Evolutionary conservation across 1,140 invertebrate species (phyloP).

Genomic region (Patella vulgata): DNA sequence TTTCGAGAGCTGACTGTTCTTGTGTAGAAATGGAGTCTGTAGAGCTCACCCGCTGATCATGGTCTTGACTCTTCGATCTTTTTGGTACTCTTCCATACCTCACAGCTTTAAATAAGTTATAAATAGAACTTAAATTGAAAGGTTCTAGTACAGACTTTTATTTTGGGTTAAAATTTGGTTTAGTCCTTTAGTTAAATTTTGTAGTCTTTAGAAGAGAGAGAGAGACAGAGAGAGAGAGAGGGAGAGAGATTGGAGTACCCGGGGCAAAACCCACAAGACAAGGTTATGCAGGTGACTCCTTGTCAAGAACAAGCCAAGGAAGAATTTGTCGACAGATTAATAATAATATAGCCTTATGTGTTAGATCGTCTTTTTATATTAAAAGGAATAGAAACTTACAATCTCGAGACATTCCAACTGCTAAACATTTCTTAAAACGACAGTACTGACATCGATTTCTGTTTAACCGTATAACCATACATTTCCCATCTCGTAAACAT

Average conservation of each 20-base stretch:
- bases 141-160: too few species aligned
- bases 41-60: constrained; percentile 62
- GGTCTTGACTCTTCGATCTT: constrained; percentile 82
- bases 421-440: constrained; percentile 97
- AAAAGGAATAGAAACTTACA: constrained; percentile 67
- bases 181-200: too few species aligned
- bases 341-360: too few species aligned
- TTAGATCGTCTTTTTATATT: too few species aligned
- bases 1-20: constrained; percentile 61
- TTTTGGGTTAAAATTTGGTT: too few species aligned
- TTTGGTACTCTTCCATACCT: constrained; percentile 96
- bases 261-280: background rate
- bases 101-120: constrained; percentile 77
- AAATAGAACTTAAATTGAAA: too few species aligned
- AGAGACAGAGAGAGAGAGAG: too few species aligned
- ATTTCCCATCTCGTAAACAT: constrained; percentile 95
- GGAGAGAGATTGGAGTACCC: background rate
- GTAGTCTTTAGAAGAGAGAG: too few species aligned
- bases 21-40: constrained; percentile 42
- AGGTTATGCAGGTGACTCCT: too few species aligned
- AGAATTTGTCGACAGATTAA: too few species aligned
- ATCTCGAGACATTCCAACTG: constrained; percentile 97
- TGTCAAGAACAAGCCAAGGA: too few species aligned
- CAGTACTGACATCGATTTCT: constrained; percentile 98
- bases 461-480: constrained; percentile 94